Conservation (phyloP, 2,797 vertebrate genomes). For the Pipistrellus kuhlii region DNA sequence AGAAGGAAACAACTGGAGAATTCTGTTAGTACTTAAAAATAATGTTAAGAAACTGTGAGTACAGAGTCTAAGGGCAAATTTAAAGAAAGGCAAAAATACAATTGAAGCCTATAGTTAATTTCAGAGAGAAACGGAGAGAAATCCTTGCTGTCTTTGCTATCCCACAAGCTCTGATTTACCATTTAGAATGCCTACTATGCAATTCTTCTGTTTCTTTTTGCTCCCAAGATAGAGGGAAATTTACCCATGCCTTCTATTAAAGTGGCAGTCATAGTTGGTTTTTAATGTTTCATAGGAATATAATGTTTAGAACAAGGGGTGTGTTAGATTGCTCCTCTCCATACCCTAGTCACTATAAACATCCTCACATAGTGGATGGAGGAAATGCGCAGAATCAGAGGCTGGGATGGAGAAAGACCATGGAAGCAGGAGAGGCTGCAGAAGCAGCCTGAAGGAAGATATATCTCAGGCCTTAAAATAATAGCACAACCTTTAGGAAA, state of each 20-base stretch:
- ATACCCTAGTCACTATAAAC: background rate
- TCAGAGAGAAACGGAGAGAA: background rate
- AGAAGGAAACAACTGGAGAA: constrained; percentile 42
- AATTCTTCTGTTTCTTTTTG: background rate
- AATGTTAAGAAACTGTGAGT: constrained; percentile 41
- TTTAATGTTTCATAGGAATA: background rate
- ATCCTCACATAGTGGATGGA: background rate
- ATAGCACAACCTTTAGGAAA: background rate
- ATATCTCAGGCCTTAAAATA: background rate
- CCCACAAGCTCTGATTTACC: background rate
- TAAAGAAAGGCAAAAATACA: constrained; percentile 45
- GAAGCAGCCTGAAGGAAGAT: background rate
- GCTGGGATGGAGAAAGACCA: background rate
- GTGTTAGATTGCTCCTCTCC: background rate
- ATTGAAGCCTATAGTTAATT: background rate
- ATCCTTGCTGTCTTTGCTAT: background rate
- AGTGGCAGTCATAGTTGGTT: background rate
- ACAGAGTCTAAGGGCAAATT: constrained; percentile 7
- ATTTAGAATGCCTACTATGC: background rate
- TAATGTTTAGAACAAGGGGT: background rate
- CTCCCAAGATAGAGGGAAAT: background rate
- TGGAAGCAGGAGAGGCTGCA: background rate
- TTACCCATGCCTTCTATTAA: background rate
- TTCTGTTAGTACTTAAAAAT: constrained; percentile 57
- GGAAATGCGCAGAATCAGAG: background rate